Evolutionary conservation across 2,113 vertebrate species (phyloP).

Genomic region (Parotia lawesii): DNA sequence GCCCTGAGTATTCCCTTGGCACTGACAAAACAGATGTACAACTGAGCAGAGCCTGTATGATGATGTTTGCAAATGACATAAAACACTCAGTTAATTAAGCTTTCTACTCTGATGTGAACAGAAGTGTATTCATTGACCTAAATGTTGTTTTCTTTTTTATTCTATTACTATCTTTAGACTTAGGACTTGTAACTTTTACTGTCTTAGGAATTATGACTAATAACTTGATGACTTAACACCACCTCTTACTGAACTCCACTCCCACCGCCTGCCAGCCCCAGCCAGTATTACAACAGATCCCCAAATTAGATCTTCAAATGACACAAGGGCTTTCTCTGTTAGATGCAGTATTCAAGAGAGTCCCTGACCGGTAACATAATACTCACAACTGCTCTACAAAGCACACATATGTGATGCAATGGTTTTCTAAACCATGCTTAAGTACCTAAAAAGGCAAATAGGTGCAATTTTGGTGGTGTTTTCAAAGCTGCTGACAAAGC

Average conservation of each 20-base stretch:
- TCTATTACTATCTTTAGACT: background rate
- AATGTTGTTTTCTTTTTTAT: background rate
- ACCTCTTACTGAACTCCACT: background rate
- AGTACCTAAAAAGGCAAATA: background rate
- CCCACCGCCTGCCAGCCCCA: rapidly evolving
- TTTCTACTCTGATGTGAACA: background rate
- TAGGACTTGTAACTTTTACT: background rate
- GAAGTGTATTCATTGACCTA: background rate
- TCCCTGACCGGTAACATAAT: background rate
- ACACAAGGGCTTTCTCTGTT: background rate
- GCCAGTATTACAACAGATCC: background rate
- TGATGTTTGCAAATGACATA: constrained; percentile 22
- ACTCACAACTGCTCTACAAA: background rate
- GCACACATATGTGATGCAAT: background rate
- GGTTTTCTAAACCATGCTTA: background rate
- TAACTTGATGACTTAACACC: background rate
- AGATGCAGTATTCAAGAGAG: background rate
- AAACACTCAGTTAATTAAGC: constrained; percentile 23
- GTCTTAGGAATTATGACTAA: background rate
- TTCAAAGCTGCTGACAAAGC: background rate
- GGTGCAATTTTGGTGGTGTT: background rate
- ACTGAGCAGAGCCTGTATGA: background rate
- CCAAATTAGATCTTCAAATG: background rate
- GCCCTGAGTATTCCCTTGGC: background rate
- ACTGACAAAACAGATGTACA: background rate